phyloP scores from a whole-genome alignment of 2,113 vertebrate species.

The Geococcyx californianus region DNA sequence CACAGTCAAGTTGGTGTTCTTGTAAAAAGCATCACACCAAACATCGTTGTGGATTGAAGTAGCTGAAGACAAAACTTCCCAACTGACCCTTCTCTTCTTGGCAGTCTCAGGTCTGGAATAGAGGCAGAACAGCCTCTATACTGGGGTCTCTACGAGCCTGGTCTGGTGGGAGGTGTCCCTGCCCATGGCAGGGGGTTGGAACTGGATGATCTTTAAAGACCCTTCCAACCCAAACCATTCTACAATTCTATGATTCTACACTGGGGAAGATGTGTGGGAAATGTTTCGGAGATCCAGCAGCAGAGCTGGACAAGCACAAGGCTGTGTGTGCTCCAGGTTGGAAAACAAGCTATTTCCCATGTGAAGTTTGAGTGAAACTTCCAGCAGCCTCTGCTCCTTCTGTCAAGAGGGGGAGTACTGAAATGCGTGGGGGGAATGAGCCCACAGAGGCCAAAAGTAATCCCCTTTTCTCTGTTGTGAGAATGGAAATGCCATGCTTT shows the following conservation, averaged over 20 bases:
- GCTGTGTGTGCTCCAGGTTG: background rate
- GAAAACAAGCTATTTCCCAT: background rate
- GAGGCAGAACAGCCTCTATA: background rate
- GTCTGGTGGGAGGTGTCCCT: no score
- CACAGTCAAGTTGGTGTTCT: fast-evolving
- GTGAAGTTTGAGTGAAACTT: background rate
- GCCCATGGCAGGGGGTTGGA: no score
- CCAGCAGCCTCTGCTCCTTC: background rate
- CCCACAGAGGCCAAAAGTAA: background rate
- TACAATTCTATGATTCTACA: no score
- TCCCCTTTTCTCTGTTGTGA: background rate
- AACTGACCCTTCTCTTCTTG: background rate
- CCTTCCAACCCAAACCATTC: no score
- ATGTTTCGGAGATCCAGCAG: background rate
- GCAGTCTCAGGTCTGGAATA: background rate
- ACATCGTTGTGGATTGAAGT: background rate
- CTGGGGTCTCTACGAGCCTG: background rate
- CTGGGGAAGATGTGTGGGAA: background rate
- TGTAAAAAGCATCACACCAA: background rate
- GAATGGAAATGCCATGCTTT: background rate
- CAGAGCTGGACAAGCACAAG: background rate
- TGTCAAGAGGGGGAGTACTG: background rate
- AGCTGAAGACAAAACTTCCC: background rate
- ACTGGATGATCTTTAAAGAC: no score
- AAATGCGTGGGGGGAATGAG: background rate